These are phyloP conservation scores for Periophthalmus magnuspinnatus DNA, from an alignment of 2,797 vertebrate species.

Conservation along the genomic window DNA sequence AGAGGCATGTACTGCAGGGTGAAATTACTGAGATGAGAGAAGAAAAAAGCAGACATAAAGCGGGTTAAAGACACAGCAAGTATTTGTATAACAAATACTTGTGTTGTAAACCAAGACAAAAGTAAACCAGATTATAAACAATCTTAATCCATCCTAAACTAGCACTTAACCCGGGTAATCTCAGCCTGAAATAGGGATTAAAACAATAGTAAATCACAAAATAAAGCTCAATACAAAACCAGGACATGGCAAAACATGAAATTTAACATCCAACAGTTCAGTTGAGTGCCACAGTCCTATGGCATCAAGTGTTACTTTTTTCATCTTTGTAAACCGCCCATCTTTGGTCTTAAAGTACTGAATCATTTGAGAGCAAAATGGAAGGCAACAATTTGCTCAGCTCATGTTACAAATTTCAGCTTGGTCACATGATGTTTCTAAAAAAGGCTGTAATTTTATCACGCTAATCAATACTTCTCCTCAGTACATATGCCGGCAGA, in stretches of 20 bases:
- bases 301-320: constrained; percentile 44
- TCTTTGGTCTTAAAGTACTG: constrained; percentile 52
- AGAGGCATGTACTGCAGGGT: constrained; percentile 92
- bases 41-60: constrained; percentile 14
- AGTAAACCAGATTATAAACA: not conserved
- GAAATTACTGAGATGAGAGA: constrained; percentile 81
- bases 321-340: constrained; percentile 61
- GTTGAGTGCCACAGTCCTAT: not conserved
- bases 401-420: constrained; percentile 33
- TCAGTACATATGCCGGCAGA: not conserved
- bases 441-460: constrained; percentile 19
- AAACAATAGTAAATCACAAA: constrained; percentile 12
- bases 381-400: constrained; percentile 48
- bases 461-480: constrained; percentile 10
- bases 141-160: not conserved
- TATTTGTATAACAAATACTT: not conserved
- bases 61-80: not conserved
- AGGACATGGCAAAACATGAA: not conserved
- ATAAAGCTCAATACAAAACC: not conserved
- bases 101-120: not conserved
- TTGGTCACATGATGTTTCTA: constrained; percentile 11
- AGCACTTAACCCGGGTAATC: not conserved
- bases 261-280: not conserved
- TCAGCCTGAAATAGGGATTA: constrained; percentile 19
- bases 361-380: constrained; percentile 50